These are phyloP conservation scores for Narcine bancroftii DNA, from an alignment of 2,113 vertebrate species.

Conservation along the genomic window DNA sequence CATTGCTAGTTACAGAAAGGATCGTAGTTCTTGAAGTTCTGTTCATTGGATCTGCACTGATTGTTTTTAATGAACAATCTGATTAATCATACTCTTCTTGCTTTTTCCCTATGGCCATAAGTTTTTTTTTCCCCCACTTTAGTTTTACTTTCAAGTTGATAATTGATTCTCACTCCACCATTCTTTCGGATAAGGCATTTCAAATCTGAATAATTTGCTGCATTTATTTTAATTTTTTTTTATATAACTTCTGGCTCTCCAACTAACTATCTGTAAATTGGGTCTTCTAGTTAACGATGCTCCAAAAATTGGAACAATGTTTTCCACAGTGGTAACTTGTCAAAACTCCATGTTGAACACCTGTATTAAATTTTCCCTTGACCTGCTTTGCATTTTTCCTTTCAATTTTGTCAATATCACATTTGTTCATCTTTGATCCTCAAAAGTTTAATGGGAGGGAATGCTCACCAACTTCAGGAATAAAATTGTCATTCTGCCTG, in stretches of 20 bases:
- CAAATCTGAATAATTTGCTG: not conserved
- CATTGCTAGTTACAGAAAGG: not conserved
- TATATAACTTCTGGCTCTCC: not conserved
- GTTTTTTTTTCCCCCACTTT: not conserved
- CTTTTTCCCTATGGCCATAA: not conserved
- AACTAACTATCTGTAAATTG: not conserved
- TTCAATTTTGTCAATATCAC: conserved; percentile 30
- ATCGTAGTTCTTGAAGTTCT: not conserved
- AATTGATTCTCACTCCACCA: no score
- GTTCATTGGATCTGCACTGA: not conserved
- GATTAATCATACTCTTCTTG: no score
- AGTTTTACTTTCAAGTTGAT: not conserved
- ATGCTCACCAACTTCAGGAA: conserved; percentile 50
- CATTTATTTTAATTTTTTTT: not conserved
- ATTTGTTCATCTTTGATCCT: conserved; percentile 43
- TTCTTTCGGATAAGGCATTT: not conserved
- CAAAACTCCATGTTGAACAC: not conserved
- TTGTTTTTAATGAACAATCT: no score
- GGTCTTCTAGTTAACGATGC: not conserved
- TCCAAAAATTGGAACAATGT: not conserved
- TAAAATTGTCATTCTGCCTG: conserved; percentile 43
- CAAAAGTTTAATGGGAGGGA: conserved; percentile 48
- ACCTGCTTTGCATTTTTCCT: not conserved
- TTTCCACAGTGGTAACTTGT: no score
- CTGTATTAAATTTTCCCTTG: not conserved